Base-by-base conservation (phyloP, 1,140 invertebrate genomes). In the Nylanderia fulva region DNA sequence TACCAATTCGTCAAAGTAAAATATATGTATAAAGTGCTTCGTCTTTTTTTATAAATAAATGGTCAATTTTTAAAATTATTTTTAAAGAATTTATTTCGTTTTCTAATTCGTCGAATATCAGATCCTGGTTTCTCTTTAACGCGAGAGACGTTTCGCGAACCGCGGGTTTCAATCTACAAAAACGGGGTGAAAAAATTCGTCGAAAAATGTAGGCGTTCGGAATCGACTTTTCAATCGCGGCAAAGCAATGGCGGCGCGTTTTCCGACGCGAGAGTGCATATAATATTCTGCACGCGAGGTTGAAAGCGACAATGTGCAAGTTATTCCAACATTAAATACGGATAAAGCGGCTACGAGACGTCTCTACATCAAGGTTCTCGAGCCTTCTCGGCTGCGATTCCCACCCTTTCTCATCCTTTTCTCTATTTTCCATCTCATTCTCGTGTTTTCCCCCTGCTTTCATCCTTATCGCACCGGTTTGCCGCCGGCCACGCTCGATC, bases 291-390 rank as follows among this genome's bases (percentile, higher is more conserved):
- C 61, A 56, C 21, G 13, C 15, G 63, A 56, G 66, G 85, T 79
- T 90, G 86, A 91, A 92, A 82, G 90, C 88, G 89, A 88, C 91
- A 91, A 91, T 88, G 89, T 86, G 84, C 86, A 84, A 84, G 87
- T 91, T 92, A 91, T 91, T 86, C 45, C 36, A 18, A 27, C 33
- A 64, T 76, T 92, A 91, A 48, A 91, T 91, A 87, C 74, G 91
- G 84, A 91, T 89, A 84, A 90, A 91, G 86, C 69, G 85, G 71
- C 83, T 77, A 75, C 79, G 84, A 89, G 84, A 88, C 88, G 39
- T 86, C 64, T 86, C 63, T 21, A 58, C 9, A 42, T 11, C 9
- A n/a, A n/a, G n/a, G 48, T 9, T 11, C 7, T 21, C 33, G 36
- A 52, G 64, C 29, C 27, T 80, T 75, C 80, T 33, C 68, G 52